Evolutionary conservation across 2,113 vertebrate genomes (phyloP), one percentile per base, ranked within the genome.

Genomic region (Eleginops maclovinus): DNA sequence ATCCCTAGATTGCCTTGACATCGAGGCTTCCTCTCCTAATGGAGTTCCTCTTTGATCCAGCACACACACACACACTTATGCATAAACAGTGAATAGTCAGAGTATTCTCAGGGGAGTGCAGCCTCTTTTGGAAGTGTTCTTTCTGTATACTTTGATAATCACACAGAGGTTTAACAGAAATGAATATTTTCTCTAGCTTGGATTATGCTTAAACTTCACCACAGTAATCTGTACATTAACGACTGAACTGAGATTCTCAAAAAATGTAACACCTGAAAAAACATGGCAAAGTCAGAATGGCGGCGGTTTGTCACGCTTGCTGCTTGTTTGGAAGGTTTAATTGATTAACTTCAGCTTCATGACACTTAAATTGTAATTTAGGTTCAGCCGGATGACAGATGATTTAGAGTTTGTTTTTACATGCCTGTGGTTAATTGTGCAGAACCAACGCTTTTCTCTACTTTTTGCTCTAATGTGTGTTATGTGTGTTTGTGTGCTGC

Each of bases 401-500:
- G 22, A 49, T 72, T 4, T 21, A 1, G 2, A 31, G 64, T 26
- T 51, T 71, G 53, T 72, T 81, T 47, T 24, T 56, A 17, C 12
- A 14, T 24, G 16, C 28, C 60, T 26, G 28, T 19, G 31, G 31
- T 36, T 36, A 36, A 36, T 60, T 54, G 58, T 64, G 17, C 13
- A 36, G 9, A 9, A 7, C 53, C 22, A 50, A 40, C 2, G 16
- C 17, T 50, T n/a, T 49, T n/a, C 31, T 22, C 21, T 36, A 1
- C 5, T 19, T 13, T 55, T 31, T 66, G 2, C 14, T 64, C 56
- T 44, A 16, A 53, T 73, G 66, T 49, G 16, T 67, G 7, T 51
- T 55, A 16, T 50, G 13, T 84, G 59, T 72, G 64, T 64, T 64
- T 82, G 44, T 89, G 64, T 44, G 7, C 47, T 72, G 17, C 88